Evolutionary conservation across 2,797 vertebrate genomes (phyloP), one percentile per base, ranked within the genome.

Genomic region (Ficedula albicollis): DNA sequence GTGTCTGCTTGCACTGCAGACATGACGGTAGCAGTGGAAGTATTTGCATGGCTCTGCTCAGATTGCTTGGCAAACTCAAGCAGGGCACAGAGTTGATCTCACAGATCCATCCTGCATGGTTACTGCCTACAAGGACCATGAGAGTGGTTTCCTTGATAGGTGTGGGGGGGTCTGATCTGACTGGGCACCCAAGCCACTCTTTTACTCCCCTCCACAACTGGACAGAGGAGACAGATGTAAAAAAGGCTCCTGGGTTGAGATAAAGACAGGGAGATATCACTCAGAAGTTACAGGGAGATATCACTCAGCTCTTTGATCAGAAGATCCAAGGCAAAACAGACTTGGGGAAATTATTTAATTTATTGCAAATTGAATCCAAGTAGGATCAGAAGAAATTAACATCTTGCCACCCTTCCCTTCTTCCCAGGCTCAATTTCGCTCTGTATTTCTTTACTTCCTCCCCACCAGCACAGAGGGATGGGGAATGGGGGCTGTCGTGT

Each of bases 111-210:
- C 21, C 72, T 4, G 2, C 16, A 26, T 8, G 15, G 38, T 32
- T 52, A 20, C 29, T 44, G 36, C 15, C 54, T 27, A 17, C 25
- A 3, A 4, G 63, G 30, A 62, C 46, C 54, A 67, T 0, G 0
- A 43, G 14, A 34, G 41, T 1, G 75, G n/a, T 9, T 46, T 74
- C 18, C 36, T 54, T 43, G 67, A 18, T 39, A 6, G 7, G 3
- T 41, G 17, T 38, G 30, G 25, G 19, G 6, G 27, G 18, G 25
- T 13, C 44, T 56, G 72, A 56, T n/a, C 9, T 64, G 6, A 15
- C n/a, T 56, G 46, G 32, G 23, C n/a, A 55, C 23, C 9, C 30
- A 63, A 75, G 69, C 32, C 1, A 2, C 10, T 44, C 29, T 39
- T 4, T 49, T 51, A 44, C 25, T 67, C 10, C 11, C 3, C 11